phyloP scores from a whole-genome alignment of 1,140 invertebrate species.

The Pseudomyrmex dendroicus region DNA sequence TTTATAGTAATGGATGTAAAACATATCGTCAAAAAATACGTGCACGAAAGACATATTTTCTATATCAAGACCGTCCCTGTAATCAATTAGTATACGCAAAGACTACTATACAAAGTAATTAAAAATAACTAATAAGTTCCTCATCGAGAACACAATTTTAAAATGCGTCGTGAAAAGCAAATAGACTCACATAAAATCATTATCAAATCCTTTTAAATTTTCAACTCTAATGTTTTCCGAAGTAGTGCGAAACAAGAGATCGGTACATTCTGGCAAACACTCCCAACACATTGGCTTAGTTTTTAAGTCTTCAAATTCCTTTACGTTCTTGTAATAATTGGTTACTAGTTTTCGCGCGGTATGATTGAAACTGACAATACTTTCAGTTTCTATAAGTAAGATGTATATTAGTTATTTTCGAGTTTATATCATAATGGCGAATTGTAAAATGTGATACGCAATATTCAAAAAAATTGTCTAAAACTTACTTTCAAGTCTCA shows the following conservation, averaged over 20 bases:
- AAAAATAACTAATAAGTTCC: not conserved
- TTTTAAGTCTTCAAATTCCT: not conserved
- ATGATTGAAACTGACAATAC: not conserved
- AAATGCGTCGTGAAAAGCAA: not conserved
- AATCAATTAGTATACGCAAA: conserved; percentile 14
- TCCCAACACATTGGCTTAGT: conserved; percentile 51
- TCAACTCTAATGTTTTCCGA: conserved; percentile 64
- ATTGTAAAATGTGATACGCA: too few species aligned
- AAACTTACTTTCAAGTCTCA: conserved; percentile 55
- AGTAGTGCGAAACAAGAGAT: conserved; percentile 63
- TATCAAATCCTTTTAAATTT: conserved; percentile 33
- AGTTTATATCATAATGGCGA: too few species aligned
- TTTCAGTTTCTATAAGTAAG: not conserved
- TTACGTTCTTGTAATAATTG: not conserved
- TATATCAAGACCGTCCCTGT: conserved; percentile 62
- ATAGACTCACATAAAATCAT: conserved; percentile 59
- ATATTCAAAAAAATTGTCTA: not conserved
- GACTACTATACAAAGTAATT: not conserved
- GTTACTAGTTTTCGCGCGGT: not conserved
- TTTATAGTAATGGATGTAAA: conserved; percentile 80
- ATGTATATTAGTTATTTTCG: not conserved
- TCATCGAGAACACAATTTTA: too few species aligned
- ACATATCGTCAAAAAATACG: conserved; percentile 78
- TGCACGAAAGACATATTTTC: conserved; percentile 67
- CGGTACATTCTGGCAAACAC: conserved; percentile 75